Conservation (phyloP, 2,888 invertebrate genomes). For the Drymonia ruficornis region DNA sequence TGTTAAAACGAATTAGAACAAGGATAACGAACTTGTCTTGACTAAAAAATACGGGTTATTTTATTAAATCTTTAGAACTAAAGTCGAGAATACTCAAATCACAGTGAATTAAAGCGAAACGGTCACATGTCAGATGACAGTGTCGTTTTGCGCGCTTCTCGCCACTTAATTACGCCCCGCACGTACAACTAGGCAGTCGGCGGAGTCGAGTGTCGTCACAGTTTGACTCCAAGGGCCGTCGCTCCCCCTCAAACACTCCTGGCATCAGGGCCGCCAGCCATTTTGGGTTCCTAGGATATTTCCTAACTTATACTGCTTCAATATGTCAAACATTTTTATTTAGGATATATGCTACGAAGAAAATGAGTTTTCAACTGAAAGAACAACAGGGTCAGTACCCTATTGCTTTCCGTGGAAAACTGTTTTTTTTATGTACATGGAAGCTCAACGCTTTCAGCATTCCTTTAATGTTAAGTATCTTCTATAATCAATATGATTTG, state of each 20-base stretch:
- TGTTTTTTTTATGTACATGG: too few species aligned
- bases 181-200: constrained; percentile 24
- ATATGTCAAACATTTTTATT: too few species aligned
- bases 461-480: too few species aligned
- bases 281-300: not conserved
- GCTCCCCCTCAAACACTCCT: constrained; percentile 13
- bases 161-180: constrained; percentile 36
- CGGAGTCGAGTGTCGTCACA: constrained; percentile 30
- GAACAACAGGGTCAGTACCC: too few species aligned
- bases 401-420: too few species aligned
- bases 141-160: constrained; percentile 27
- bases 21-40: not conserved
- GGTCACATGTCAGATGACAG: constrained; percentile 20
- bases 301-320: not conserved
- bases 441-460: too few species aligned
- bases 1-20: too few species aligned
- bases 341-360: too few species aligned
- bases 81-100: too few species aligned
- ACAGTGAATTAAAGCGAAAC: constrained; percentile 16
- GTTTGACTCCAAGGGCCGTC: constrained; percentile 31
- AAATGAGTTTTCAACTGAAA: too few species aligned
- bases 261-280: not conserved
- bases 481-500: too few species aligned
- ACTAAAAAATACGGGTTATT: not conserved
- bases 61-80: not conserved